Conservation (phyloP, 2,113 vertebrate species). For the Nerophis lumbriciformis region DNA sequence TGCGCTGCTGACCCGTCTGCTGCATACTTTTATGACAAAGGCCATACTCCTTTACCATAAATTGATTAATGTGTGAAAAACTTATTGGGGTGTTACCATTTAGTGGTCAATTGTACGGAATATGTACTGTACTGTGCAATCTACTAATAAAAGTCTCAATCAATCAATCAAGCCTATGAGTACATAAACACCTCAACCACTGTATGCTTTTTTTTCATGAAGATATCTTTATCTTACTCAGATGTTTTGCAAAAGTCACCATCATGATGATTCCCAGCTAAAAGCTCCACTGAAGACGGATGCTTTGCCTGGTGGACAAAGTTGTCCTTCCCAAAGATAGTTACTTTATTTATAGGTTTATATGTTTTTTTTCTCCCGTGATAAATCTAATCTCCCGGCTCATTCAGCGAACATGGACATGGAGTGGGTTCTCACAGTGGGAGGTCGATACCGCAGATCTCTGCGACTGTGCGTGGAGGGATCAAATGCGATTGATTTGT, state of each 20-base stretch:
- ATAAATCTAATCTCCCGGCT: constrained; percentile 40
- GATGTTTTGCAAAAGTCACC: neutral
- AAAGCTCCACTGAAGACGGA: constrained; percentile 20
- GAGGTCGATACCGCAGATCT: constrained; percentile 34
- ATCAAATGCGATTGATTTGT: constrained; percentile 24
- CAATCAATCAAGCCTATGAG: too few relatives aligned
- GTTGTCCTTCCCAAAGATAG: constrained; percentile 41
- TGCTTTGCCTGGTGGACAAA: constrained; percentile 30
- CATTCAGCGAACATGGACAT: constrained; percentile 15
- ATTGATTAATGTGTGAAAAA: too few relatives aligned
- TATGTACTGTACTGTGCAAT: too few relatives aligned
- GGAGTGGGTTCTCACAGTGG: constrained; percentile 23
- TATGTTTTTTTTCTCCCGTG: constrained; percentile 30
- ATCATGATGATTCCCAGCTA: constrained; percentile 5
- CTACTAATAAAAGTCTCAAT: too few relatives aligned
- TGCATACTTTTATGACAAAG: too few relatives aligned
- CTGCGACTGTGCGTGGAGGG: constrained; percentile 21
- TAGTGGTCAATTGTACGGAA: too few relatives aligned
- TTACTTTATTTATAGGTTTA: constrained; percentile 39
- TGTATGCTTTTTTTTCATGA: too few relatives aligned
- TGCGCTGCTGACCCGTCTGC: too few relatives aligned
- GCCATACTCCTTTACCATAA: too few relatives aligned
- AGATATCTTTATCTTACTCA: neutral
- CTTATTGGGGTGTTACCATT: too few relatives aligned
- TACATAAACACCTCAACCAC: too few relatives aligned